phyloP scores from a whole-genome alignment of 2,888 invertebrate genomes.

The Lasioglossum leucozonium region DNA sequence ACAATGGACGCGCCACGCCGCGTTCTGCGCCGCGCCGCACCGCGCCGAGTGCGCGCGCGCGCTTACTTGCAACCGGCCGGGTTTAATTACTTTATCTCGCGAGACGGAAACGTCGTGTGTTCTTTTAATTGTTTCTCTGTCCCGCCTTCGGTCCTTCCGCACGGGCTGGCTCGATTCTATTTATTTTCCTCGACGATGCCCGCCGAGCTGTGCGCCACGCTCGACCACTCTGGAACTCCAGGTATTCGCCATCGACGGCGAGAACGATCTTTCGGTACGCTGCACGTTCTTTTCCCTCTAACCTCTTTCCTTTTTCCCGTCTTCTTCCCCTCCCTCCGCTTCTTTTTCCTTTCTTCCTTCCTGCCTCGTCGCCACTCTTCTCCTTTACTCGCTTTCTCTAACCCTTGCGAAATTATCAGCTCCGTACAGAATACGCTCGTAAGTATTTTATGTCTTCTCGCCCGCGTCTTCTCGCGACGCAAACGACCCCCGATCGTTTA shows the following conservation, averaged over 20 bases:
- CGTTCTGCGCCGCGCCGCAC: not conserved
- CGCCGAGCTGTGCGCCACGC: constrained; percentile 40
- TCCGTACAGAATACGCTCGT: constrained; percentile 40
- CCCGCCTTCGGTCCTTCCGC: constrained; percentile 26
- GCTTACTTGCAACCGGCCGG: not conserved
- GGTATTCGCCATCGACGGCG: constrained; percentile 56
- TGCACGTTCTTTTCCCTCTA: constrained; percentile 37
- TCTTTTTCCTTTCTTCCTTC: not conserved
- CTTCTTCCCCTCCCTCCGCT: not conserved
- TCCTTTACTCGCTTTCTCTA: not conserved
- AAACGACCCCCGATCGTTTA: not conserved
- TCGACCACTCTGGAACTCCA: constrained; percentile 58
- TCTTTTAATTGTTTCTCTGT: constrained; percentile 62
- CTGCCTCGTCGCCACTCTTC: not conserved
- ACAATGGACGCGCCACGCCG: constrained; percentile 22
- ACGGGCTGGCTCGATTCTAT: constrained; percentile 54
- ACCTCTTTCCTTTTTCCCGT: not conserved
- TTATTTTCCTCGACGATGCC: constrained; percentile 56
- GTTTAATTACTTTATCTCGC: constrained; percentile 62
- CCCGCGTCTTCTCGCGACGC: constrained; percentile 20
- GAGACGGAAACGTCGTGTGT: constrained; percentile 40
- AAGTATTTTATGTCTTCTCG: constrained; percentile 44
- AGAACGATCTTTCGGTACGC: constrained; percentile 62
- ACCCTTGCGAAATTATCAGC: constrained; percentile 59
- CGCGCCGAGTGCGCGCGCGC: not conserved